Evolutionary conservation across 2,113 vertebrate species (phyloP).

Genomic region (Empidonax alnorum): DNA sequence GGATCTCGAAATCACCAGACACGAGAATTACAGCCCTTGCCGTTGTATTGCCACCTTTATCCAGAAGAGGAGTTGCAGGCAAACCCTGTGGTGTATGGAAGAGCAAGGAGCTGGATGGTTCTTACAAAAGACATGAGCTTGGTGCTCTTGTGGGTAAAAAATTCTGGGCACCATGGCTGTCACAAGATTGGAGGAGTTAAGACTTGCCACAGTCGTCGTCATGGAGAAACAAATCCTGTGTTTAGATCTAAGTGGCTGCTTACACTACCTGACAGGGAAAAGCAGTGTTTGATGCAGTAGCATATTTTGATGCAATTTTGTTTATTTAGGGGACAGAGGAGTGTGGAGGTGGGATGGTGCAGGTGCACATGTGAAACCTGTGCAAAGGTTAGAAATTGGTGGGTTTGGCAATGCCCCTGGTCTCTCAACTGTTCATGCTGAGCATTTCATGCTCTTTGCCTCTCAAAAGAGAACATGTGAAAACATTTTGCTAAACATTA

Average conservation of each 20-base stretch:
- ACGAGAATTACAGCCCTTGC: neutral
- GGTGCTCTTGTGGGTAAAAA: neutral
- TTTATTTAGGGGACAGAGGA: neutral
- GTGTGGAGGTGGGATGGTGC: neutral
- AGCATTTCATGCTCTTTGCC: neutral
- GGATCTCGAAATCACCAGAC: slow-evolving; percentile 21
- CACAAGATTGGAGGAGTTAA: neutral
- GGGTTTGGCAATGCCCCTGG: neutral
- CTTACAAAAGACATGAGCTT: neutral
- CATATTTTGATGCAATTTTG: neutral
- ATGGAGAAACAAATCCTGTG: slow-evolving; percentile 17
- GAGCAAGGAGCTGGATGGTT: neutral
- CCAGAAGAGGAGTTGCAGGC: neutral
- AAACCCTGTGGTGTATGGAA: neutral
- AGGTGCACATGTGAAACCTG: fast-evolving
- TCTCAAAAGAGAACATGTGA: neutral
- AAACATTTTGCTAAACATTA: neutral
- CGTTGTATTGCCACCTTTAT: neutral
- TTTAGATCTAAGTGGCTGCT: neutral
- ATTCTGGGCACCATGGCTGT: neutral
- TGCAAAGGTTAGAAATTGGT: neutral
- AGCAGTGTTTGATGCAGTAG: neutral
- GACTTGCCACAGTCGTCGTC: neutral
- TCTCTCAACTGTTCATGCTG: neutral
- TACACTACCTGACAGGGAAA: neutral